Evolutionary conservation across 2,113 vertebrate genomes (phyloP).

Genomic region (Martes martes): DNA sequence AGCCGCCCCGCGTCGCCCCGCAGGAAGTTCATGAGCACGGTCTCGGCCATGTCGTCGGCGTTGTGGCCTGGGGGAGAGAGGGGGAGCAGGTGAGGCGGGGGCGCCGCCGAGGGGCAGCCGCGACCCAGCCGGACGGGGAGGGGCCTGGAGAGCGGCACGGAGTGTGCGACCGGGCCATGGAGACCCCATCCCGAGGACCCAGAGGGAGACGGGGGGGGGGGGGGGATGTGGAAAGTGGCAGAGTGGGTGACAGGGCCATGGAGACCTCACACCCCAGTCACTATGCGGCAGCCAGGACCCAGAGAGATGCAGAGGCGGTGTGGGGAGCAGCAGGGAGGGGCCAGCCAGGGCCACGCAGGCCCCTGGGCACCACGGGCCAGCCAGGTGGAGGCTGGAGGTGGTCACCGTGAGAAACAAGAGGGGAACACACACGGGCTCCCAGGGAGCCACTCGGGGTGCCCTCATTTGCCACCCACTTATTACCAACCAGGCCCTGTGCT

Average conservation of each 20-base stretch:
- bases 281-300: too few relatives aligned
- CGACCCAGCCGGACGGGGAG: not conserved
- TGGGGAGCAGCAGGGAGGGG: not conserved
- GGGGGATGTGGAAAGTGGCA: not conserved
- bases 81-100: not conserved
- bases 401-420: not conserved
- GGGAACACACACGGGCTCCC: not conserved
- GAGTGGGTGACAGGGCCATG: not conserved
- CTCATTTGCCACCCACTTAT: not conserved
- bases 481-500: not conserved
- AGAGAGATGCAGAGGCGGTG: accelerated
- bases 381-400: not conserved
- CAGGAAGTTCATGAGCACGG: conserved; percentile 92
- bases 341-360: not conserved
- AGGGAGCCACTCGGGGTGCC: not conserved
- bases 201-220: too few relatives aligned
- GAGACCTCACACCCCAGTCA: not conserved
- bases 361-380: not conserved
- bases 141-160: not conserved
- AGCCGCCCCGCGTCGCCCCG: conserved; percentile 84
- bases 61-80: conserved; percentile 86
- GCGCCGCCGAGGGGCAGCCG: not conserved
- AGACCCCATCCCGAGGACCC: too few relatives aligned
- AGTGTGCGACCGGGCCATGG: not conserved
- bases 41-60: conserved; percentile 92